Evolutionary conservation across 2,797 vertebrate genomes (phyloP).

Genomic region (Gadopsis bispinosus): DNA sequence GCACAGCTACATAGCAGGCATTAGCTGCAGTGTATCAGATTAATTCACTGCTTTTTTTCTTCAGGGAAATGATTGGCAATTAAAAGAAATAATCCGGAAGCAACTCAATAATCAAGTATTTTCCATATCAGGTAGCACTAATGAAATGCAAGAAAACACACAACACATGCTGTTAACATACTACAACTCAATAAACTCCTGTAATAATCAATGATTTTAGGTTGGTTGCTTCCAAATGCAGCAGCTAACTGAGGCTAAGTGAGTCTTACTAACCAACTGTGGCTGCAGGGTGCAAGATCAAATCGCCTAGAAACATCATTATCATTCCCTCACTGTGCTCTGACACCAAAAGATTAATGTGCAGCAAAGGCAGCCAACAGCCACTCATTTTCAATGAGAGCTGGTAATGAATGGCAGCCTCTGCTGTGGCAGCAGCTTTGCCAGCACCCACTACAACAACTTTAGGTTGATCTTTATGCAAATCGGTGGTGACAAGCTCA

Average conservation of each 20-base stretch:
- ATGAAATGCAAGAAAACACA: slow-evolving; percentile 4
- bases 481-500: slow-evolving; percentile 23
- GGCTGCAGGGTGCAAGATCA: slow-evolving; percentile 31
- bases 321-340: slow-evolving; percentile 49
- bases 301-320: slow-evolving; percentile 50
- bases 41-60: not conserved
- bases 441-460: slow-evolving; percentile 3
- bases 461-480: slow-evolving; percentile 35
- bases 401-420: slow-evolving; percentile 42
- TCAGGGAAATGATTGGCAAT: slow-evolving; percentile 10
- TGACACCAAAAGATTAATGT: slow-evolving; percentile 57
- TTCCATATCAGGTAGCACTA: not conserved
- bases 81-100: slow-evolving; percentile 32
- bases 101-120: too few species aligned
- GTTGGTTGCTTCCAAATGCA: slow-evolving; percentile 17
- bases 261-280: slow-evolving; percentile 27
- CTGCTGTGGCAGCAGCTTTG: slow-evolving; percentile 41
- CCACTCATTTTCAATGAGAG: slow-evolving; percentile 58
- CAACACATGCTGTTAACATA: not conserved
- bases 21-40: slow-evolving; percentile 9
- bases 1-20: slow-evolving; percentile 15
- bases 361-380: slow-evolving; percentile 54
- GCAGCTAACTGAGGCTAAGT: slow-evolving; percentile 27
- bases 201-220: slow-evolving; percentile 2
- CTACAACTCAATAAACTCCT: not conserved